Evolutionary conservation across 2,113 vertebrate species (phyloP).

Genomic region (Ploceus nigricollis): DNA sequence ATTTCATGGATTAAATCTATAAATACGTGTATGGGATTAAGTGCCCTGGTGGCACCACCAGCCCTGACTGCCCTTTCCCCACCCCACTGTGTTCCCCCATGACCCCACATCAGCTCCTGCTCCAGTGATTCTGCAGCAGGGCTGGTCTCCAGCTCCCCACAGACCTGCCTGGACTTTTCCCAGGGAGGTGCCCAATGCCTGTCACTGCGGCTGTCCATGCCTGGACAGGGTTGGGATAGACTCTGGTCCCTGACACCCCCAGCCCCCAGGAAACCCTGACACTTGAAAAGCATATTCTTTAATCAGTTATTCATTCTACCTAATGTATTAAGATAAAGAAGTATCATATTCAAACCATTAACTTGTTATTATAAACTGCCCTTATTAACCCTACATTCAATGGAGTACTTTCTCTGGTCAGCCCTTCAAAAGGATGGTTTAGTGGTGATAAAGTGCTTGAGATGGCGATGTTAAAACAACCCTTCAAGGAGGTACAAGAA

Average conservation of each 20-base stretch:
- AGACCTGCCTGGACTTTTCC: not conserved
- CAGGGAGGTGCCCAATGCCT: rapidly evolving
- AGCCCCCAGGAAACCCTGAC: not conserved
- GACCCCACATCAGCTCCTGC: not conserved
- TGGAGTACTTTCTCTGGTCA: not conserved
- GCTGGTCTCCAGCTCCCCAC: not conserved
- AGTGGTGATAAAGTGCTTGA: not conserved
- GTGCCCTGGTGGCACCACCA: not conserved
- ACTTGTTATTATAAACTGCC: not conserved
- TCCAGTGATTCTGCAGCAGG: not conserved
- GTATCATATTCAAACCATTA: not conserved
- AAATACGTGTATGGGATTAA: not conserved
- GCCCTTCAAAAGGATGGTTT: not conserved
- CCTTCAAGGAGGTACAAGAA: not conserved
- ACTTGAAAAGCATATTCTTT: not conserved
- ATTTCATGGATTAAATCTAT: not conserved
- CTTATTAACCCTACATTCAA: not conserved
- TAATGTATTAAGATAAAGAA: not conserved
- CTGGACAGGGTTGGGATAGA: no score
- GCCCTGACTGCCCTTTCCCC: not conserved
- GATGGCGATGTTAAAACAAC: not conserved
- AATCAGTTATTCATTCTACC: not conserved
- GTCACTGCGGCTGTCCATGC: not conserved
- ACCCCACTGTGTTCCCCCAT: rapidly evolving
- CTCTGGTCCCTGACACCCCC: rapidly evolving